Base-by-base conservation (phyloP, 2,888 invertebrate genomes). In the Ypsolopha scabrella region DNA sequence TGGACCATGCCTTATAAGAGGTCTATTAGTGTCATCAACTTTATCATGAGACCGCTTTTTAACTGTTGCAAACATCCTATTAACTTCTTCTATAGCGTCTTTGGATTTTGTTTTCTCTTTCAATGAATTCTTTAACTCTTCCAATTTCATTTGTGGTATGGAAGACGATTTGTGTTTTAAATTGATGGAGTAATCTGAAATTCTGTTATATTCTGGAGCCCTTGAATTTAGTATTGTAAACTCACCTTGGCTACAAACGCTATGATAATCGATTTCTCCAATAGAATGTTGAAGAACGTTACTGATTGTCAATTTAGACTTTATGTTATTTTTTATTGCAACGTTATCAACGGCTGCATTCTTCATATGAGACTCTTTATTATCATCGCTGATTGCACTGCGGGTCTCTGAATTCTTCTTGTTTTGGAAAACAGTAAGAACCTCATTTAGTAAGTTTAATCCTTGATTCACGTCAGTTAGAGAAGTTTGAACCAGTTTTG, bases 401-500 rank as follows among this genome's bases (percentile, higher is more conserved):
- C 24, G 24, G 24, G 24, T 24, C 24, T 24, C 38, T n/a, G 38
- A 10, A 10, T 38, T 43, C 43, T 80, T 80, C 51, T 76, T 80
- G 51, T 58, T 75, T 58, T 82, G 77, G 51, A 83, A 82, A 1
- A 74, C 80, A 6, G 71, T 76, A 2, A 85, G 55, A 0, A 85
- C 81, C 69, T 83, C 82, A 48, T 80, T 79, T 0, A 85, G 57
- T n/a, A 85, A 59, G 39, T 64, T 70, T 0, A 80, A 39, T 2
- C 72, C 75, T 58, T 76, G 67, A 6, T 59, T 55, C 0, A 74
- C 58, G 53, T 76, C 70, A 1, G 69, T 60, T 44, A 68, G 60
- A 0, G 69, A 67, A 0, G 79, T 80, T 55, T 80, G 80, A 1
- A 73, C 65, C 0, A 60, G 60, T 58, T 72, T 75, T 1, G 59